These are phyloP conservation scores for Andricus quercusramuli DNA, from an alignment of 2,888 invertebrate genomes.

Conservation along the genomic window DNA sequence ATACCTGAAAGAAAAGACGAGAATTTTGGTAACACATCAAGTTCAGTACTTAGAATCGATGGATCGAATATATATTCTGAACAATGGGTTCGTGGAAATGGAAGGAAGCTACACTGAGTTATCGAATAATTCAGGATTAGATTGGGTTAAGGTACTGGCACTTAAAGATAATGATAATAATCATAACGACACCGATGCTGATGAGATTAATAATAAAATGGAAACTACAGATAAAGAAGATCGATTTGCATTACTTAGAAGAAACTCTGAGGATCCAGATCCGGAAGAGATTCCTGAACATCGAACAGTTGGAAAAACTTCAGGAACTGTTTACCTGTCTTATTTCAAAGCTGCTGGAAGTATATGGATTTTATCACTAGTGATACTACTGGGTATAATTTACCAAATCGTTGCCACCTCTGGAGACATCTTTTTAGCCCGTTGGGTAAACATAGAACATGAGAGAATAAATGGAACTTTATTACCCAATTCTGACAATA, in stretches of 20 bases:
- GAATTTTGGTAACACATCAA: slow-evolving; percentile 80
- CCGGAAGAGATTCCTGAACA: slow-evolving; percentile 10
- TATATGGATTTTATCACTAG: slow-evolving; percentile 57
- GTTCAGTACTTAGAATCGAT: slow-evolving; percentile 87
- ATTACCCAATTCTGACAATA: slow-evolving; percentile 38
- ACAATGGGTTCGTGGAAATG: slow-evolving; percentile 81
- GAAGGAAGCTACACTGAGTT: slow-evolving; percentile 83
- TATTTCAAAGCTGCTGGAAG: slow-evolving; percentile 71
- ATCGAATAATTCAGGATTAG: slow-evolving; percentile 80
- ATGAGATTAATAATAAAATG: not conserved
- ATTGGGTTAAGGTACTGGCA: slow-evolving; percentile 82
- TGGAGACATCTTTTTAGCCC: slow-evolving; percentile 76
- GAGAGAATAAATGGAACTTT: slow-evolving; percentile 48
- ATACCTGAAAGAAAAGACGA: slow-evolving; percentile 46
- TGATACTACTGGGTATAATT: slow-evolving; percentile 64
- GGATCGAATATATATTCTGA: slow-evolving; percentile 80
- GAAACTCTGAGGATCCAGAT: not conserved
- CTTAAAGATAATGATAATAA: slow-evolving; percentile 52
- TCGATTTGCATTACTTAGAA: not conserved
- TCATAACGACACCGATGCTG: slow-evolving; percentile 44
- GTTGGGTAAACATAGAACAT: slow-evolving; percentile 81
- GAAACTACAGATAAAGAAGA: slow-evolving; percentile 31
- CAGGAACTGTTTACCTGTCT: slow-evolving; percentile 57
- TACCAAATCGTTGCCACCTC: slow-evolving; percentile 70
- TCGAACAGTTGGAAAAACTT: slow-evolving; percentile 56